Percentiles rank a stretch among this genome's conserved stretches.
phyloP scores from a whole-genome alignment of 2,113 vertebrate genomes.

The Heliornis fulica region DNA sequence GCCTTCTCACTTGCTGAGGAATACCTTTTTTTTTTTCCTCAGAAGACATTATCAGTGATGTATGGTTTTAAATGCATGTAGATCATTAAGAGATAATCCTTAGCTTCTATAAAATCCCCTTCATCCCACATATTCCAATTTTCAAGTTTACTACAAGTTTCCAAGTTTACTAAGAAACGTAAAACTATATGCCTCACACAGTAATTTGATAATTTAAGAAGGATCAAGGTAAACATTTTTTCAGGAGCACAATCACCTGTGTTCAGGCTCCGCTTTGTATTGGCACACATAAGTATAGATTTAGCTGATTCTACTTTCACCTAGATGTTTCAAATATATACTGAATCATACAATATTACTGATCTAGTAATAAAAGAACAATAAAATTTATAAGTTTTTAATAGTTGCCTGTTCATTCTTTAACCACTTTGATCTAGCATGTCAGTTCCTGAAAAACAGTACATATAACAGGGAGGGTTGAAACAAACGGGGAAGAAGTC shows the following conservation, averaged over 20 bases:
- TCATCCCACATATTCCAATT: not conserved
- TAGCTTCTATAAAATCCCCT: not conserved
- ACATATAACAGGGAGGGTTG: not conserved
- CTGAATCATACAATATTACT: not conserved
- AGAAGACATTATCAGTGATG: not conserved
- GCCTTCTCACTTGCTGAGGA: not conserved
- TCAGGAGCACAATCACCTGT: not conserved
- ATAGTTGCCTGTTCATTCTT: not conserved
- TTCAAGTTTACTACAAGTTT: too few relatives aligned
- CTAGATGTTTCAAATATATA: not conserved
- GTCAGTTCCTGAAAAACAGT: not conserved
- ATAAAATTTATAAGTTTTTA: not conserved
- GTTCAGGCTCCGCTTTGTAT: not conserved
- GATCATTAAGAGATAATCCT: not conserved
- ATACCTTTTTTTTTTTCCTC: not conserved
- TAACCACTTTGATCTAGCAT: not conserved
- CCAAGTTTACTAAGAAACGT: not conserved
- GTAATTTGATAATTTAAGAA: not conserved
- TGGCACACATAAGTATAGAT: not conserved
- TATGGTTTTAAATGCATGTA: not conserved
- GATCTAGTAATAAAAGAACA: not conserved
- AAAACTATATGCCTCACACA: not conserved
- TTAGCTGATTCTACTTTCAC: not conserved
- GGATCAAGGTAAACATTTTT: not conserved
- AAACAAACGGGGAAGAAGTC: not conserved